phyloP scores from a whole-genome alignment of 2,888 invertebrate species.

The Mythimna loreyi region DNA sequence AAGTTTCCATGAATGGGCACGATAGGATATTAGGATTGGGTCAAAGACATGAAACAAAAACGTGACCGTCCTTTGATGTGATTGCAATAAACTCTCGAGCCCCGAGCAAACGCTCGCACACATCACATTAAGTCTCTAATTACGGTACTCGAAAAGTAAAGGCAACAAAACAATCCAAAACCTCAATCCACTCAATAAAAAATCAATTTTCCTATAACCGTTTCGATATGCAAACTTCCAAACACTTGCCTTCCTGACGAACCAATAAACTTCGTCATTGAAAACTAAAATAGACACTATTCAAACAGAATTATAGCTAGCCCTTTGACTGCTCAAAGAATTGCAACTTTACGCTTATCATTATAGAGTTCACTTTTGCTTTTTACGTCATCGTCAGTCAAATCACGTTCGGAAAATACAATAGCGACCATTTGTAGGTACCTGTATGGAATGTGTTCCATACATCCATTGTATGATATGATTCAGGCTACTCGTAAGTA shows the following conservation, averaged over 20 bases:
- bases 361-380: conserved; percentile 35
- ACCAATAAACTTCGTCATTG: conserved; percentile 56
- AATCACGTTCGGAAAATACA: conserved; percentile 58
- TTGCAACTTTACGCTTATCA: conserved; percentile 18
- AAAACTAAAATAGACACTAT: conserved; percentile 62
- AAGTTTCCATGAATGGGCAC: too few species aligned
- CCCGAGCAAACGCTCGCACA: too few species aligned
- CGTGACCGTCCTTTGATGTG: background rate
- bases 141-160: too few species aligned
- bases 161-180: background rate
- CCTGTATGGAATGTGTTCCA: conserved; percentile 53
- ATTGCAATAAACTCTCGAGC: too few species aligned
- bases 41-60: too few species aligned
- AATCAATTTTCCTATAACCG: conserved; percentile 4
- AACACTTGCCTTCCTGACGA: conserved; percentile 46
- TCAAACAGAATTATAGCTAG: conserved; percentile 42
- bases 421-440: conserved; percentile 54
- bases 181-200: background rate
- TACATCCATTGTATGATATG: conserved; percentile 57
- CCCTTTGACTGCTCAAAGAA: conserved; percentile 20
- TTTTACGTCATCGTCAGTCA: conserved; percentile 43
- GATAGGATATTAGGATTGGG: too few species aligned
- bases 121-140: too few species aligned
- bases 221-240: conserved; percentile 33
- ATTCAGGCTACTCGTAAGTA: conserved; percentile 46